phyloP scores from a whole-genome alignment of 2,113 vertebrate species.

The Pholis gunnellus region DNA sequence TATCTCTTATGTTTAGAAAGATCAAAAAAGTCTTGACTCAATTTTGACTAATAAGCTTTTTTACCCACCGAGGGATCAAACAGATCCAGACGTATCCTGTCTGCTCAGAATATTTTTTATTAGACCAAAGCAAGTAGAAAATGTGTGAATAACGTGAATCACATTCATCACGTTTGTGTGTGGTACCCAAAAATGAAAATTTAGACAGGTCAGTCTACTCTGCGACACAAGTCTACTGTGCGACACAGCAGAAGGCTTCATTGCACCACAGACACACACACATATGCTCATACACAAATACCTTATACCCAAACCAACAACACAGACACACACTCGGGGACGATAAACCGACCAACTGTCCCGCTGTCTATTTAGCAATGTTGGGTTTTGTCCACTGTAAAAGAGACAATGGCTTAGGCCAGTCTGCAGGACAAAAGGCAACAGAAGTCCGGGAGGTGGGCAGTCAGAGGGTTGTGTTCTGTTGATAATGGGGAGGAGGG shows the following conservation, averaged over 20 bases:
- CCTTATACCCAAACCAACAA: slow-evolving; percentile 36
- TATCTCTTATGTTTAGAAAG: slow-evolving; percentile 41
- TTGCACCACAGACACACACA: slow-evolving; percentile 20
- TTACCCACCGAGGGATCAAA: slow-evolving; percentile 42
- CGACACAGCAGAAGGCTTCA: slow-evolving; percentile 50
- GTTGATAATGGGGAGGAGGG: slow-evolving; percentile 78
- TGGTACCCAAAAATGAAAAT: slow-evolving; percentile 15
- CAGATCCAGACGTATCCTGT: background rate
- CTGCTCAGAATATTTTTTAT: slow-evolving; percentile 6
- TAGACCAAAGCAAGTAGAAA: slow-evolving; percentile 12
- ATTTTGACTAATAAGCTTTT: slow-evolving; percentile 64
- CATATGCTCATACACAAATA: slow-evolving; percentile 48
- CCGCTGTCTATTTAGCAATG: slow-evolving; percentile 68
- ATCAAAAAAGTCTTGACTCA: slow-evolving; percentile 62
- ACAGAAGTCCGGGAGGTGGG: slow-evolving; percentile 74
- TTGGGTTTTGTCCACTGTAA: slow-evolving; percentile 64
- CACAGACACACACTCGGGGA: slow-evolving; percentile 37
- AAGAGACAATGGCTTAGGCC: slow-evolving; percentile 47
- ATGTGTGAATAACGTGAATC: background rate
- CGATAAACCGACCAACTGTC: slow-evolving; percentile 74
- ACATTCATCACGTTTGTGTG: too few relatives aligned
- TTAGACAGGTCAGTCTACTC: background rate
- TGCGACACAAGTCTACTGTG: too few relatives aligned
- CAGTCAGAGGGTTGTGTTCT: slow-evolving; percentile 54
- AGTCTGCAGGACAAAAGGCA: slow-evolving; percentile 70